Evolutionary conservation across 2,797 vertebrate genomes (phyloP).

Genomic region (Telmatherina bonti): DNA sequence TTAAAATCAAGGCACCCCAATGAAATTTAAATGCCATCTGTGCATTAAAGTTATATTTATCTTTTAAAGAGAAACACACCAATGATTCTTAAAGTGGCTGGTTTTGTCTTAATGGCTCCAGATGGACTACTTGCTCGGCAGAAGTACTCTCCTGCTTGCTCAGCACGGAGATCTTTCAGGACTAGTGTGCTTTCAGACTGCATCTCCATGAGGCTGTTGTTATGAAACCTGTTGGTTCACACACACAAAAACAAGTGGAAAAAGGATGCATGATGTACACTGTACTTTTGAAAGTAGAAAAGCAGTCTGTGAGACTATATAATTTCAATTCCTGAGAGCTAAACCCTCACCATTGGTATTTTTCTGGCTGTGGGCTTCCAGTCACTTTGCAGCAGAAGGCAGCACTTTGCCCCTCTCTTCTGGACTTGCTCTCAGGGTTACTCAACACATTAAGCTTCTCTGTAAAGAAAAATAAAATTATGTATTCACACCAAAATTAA

Average conservation of each 20-base stretch:
- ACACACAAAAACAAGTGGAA: slow-evolving; percentile 9
- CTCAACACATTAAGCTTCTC: slow-evolving; percentile 90
- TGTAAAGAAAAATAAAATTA: slow-evolving; percentile 59
- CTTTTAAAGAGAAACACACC: slow-evolving; percentile 78
- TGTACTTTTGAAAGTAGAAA: not conserved
- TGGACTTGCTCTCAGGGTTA: slow-evolving; percentile 89
- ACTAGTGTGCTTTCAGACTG: slow-evolving; percentile 89
- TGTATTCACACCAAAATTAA: not conserved
- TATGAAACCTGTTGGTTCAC: slow-evolving; percentile 90
- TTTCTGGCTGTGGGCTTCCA: slow-evolving; percentile 87
- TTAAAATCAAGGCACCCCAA: not conserved
- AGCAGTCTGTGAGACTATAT: not conserved
- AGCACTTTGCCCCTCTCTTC: slow-evolving; percentile 88
- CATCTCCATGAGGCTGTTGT: slow-evolving; percentile 87
- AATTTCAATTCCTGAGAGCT: not conserved
- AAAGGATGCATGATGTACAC: not conserved
- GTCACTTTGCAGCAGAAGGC: slow-evolving; percentile 91
- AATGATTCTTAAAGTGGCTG: slow-evolving; percentile 87
- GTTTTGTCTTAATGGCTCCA: slow-evolving; percentile 89
- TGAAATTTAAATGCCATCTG: not conserved
- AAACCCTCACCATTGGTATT: slow-evolving; percentile 90
- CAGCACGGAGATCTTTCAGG: slow-evolving; percentile 85
- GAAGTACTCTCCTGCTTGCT: slow-evolving; percentile 91
- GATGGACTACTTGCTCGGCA: slow-evolving; percentile 91
- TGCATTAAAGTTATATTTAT: slow-evolving; percentile 8